These are phyloP conservation scores for Drosophila albomicans DNA, from an alignment of 1,140 invertebrate genomes.

Conservation along the genomic window DNA sequence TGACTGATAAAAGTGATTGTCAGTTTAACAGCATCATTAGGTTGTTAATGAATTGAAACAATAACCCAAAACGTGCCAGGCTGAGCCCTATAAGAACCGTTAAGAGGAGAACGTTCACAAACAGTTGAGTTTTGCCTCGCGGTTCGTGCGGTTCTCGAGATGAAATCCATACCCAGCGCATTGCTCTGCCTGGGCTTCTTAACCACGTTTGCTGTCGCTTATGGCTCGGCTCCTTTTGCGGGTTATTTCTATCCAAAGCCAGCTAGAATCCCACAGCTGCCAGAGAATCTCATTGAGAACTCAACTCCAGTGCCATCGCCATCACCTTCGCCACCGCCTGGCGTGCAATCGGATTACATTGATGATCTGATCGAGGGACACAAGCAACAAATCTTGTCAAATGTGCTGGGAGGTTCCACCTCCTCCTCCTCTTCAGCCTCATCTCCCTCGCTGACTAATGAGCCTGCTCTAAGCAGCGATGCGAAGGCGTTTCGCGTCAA, in stretches of 20 bases:
- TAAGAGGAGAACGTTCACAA: constrained; percentile 24
- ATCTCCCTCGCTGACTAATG: neutral
- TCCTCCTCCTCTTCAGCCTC: neutral
- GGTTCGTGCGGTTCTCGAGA: constrained; percentile 65
- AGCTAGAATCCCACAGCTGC: constrained; percentile 42
- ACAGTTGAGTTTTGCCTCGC: constrained; percentile 59
- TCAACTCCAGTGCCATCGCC: neutral
- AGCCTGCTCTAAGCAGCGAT: constrained; percentile 38
- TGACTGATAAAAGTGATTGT: constrained; percentile 69
- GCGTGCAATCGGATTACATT: constrained; percentile 77
- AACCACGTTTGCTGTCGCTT: constrained; percentile 1
- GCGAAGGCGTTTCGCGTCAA: constrained; percentile 72
- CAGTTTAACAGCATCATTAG: constrained; percentile 62
- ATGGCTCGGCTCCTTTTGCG: constrained; percentile 30
- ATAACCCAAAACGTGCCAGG: constrained; percentile 30
- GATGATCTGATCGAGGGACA: constrained; percentile 80
- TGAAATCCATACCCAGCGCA: constrained; percentile 53
- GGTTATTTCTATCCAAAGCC: constrained; percentile 72
- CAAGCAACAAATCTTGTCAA: constrained; percentile 80
- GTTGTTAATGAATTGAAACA: constrained; percentile 35
- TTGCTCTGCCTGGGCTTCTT: constrained; percentile 35
- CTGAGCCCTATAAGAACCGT: constrained; percentile 66
- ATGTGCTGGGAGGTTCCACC: constrained; percentile 59
- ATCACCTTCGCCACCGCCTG: constrained; percentile 43
- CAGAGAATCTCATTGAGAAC: constrained; percentile 29